Percentiles rank a stretch among this genome's conserved stretches.
phyloP scores from a whole-genome alignment of 2,888 invertebrate species.

The Nephrotoma appendiculata region DNA sequence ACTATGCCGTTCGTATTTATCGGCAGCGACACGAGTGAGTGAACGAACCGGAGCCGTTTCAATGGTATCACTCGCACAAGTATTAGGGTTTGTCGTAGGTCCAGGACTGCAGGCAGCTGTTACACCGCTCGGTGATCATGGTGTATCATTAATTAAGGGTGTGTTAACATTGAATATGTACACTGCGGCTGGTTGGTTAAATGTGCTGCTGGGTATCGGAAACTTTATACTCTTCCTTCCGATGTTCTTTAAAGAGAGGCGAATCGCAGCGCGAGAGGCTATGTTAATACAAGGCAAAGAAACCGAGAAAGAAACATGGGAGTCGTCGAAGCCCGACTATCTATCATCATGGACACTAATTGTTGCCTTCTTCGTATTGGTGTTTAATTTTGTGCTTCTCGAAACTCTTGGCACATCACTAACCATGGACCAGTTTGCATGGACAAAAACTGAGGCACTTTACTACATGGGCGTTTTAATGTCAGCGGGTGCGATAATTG shows the following conservation, averaged over 20 bases:
- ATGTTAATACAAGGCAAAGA: slow-evolving; percentile 57
- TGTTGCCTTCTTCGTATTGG: slow-evolving; percentile 66
- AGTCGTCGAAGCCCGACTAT: slow-evolving; percentile 54
- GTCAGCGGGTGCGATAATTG: slow-evolving; percentile 64
- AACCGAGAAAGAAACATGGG: slow-evolving; percentile 60
- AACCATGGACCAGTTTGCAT: slow-evolving; percentile 81
- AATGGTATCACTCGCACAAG: slow-evolving; percentile 70
- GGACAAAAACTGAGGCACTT: slow-evolving; percentile 61
- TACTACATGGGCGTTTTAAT: slow-evolving; percentile 72
- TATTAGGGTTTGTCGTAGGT: slow-evolving; percentile 74
- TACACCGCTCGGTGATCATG: slow-evolving; percentile 59
- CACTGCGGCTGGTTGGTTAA: slow-evolving; percentile 75
- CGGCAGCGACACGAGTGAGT: slow-evolving; percentile 62
- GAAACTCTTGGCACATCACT: slow-evolving; percentile 75
- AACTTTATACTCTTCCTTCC: slow-evolving; percentile 65
- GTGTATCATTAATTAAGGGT: slow-evolving; percentile 37
- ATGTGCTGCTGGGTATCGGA: slow-evolving; percentile 54
- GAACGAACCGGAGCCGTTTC: slow-evolving; percentile 76
- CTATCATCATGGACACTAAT: slow-evolving; percentile 65
- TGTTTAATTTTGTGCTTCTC: slow-evolving; percentile 75
- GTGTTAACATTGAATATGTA: slow-evolving; percentile 66
- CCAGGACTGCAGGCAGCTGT: slow-evolving; percentile 70
- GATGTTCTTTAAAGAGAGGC: slow-evolving; percentile 52
- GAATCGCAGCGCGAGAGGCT: slow-evolving; percentile 65
- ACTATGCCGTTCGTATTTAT: slow-evolving; percentile 69